phyloP scores from a whole-genome alignment of 2,888 invertebrate genomes.

The Vesta saturnalis region DNA sequence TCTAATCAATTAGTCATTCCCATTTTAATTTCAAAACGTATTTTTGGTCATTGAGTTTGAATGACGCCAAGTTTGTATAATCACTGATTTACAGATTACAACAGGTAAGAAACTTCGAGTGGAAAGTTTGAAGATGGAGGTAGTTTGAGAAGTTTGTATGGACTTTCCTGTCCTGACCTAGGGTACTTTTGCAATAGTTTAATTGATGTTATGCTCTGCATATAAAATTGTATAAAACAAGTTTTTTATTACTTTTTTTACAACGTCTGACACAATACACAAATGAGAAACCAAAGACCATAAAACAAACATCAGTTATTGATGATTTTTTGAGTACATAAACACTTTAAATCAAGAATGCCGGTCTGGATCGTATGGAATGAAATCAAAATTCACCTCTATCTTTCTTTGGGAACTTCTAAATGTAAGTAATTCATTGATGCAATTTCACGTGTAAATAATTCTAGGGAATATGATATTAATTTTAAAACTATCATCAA shows the following conservation, averaged over 20 bases:
- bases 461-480: too few species aligned
- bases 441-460: too few species aligned
- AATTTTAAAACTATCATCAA: too few species aligned
- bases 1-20: too few species aligned
- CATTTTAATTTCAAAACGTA: neutral
- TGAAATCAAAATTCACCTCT: neutral
- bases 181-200: slow-evolving; percentile 42
- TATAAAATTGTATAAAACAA: slow-evolving; percentile 33
- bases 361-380: neutral
- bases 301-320: slow-evolving; percentile 20
- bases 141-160: slow-evolving; percentile 45
- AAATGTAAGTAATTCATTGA: too few species aligned
- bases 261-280: slow-evolving; percentile 18
- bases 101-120: slow-evolving; percentile 40
- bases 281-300: slow-evolving; percentile 29
- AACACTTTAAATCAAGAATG: too few species aligned
- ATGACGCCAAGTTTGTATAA: slow-evolving; percentile 20
- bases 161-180: slow-evolving; percentile 44
- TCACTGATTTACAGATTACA: slow-evolving; percentile 39
- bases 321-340: neutral
- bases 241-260: slow-evolving; percentile 36
- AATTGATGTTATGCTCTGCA: slow-evolving; percentile 38
- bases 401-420: too few species aligned
- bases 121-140: slow-evolving; percentile 42
- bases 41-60: neutral